phyloP scores from a whole-genome alignment of 2,797 vertebrate species.

The Pangasius krempfi region DNA sequence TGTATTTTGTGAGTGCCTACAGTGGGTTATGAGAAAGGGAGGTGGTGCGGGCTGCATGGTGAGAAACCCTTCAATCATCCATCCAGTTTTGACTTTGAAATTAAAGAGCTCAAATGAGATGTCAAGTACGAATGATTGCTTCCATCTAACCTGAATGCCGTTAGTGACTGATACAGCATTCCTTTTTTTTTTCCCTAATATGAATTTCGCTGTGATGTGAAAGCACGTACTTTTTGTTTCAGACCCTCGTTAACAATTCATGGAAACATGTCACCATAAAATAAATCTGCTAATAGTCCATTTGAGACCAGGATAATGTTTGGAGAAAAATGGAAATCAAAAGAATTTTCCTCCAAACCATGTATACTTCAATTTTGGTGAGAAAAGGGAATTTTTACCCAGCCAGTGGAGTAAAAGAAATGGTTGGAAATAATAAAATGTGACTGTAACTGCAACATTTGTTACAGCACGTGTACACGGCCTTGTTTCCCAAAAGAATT shows the following conservation, averaged over 20 bases:
- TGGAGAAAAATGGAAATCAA: constrained; percentile 46
- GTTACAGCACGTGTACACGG: constrained; percentile 13
- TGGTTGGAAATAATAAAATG: constrained; percentile 33
- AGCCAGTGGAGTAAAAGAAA: constrained; percentile 11
- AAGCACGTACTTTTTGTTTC: constrained; percentile 22
- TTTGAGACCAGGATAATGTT: constrained; percentile 39
- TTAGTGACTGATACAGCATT: constrained; percentile 39
- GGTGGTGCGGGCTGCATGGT: constrained; percentile 16
- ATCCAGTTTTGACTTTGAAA: constrained; percentile 47
- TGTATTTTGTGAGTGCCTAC: constrained; percentile 18
- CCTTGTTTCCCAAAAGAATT: constrained; percentile 42
- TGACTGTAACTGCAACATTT: constrained; percentile 38
- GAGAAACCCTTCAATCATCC: constrained; percentile 49
- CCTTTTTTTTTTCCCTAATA: constrained; percentile 13
- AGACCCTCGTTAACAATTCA: constrained; percentile 50
- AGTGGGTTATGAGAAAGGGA: constrained; percentile 26
- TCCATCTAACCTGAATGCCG: constrained; percentile 50
- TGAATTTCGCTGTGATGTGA: constrained; percentile 14
- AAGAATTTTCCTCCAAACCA: constrained; percentile 38
- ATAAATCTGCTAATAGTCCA: constrained; percentile 33
- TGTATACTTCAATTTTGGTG: constrained; percentile 17
- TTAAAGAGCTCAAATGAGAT: constrained; percentile 56
- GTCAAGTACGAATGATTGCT: constrained; percentile 57
- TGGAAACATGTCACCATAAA: constrained; percentile 42
- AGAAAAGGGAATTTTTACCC: not conserved